Base-by-base conservation (phyloP, 2,113 vertebrate genomes). In the Notothenia coriiceps region DNA sequence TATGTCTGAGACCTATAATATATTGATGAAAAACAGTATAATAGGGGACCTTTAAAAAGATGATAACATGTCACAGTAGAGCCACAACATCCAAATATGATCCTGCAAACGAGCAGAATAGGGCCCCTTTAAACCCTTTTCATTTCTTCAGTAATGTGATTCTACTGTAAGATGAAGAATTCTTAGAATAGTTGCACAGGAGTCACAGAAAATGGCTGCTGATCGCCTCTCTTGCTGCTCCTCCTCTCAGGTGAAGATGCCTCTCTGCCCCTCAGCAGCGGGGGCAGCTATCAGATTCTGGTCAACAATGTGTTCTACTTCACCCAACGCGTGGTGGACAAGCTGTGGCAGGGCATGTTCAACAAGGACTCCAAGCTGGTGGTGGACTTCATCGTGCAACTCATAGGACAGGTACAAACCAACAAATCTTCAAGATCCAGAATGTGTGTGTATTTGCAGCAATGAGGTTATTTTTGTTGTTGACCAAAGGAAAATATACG, bases 341-440 rank as follows among this genome's bases (percentile, higher is more conserved):
- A 99, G 89, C 96, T 99, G 86, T 99, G 98, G 98, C 98, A 99
- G 95, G 97, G 98, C 81, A 98, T 99, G 97, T 99, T 99, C 95
- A 99, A 98, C 95, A 99, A 98, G 93, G 98, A 99, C 89, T 98
- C 98, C 91, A 99, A 99, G 85, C 94, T 98, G 83, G 97, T 99
- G 81, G 97, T 99, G 92, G 98, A 99, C 66, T 99, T 99, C 91
- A 98, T 99, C 56, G 97, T 98, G 91, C 98, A 99, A 92, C 96
- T 99, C 73, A 99, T 99, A 69, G 96, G 97, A 94, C 98, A 99
- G 97, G 98, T 99, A 62, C 14, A 10, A 18, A 52, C 12, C 35
- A 9, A 18, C 12, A 15, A 10, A 60, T 5, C 13, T 18, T 25
- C n/a, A 49, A 2, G 7, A 15, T n/a, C 64, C 25, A 49, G 25